These are phyloP conservation scores for Tetragnatha versicolor DNA, from an alignment of 1,140 invertebrate species.

Conservation along the genomic window DNA sequence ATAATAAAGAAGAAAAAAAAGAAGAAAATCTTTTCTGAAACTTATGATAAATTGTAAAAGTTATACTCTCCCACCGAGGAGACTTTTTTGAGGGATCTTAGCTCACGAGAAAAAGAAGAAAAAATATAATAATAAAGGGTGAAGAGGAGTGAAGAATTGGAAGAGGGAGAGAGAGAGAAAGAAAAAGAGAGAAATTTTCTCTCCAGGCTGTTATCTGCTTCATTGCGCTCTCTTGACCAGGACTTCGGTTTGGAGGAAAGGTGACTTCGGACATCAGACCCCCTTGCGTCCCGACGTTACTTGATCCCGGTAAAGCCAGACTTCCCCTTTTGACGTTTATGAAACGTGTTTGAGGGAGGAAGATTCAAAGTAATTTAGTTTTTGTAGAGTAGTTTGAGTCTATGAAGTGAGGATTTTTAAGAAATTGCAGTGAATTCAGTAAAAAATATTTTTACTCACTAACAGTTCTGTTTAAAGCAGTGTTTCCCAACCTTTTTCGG, in stretches of 20 bases:
- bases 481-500: too few relatives aligned
- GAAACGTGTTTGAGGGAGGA: not conserved
- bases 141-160: conserved; percentile 50
- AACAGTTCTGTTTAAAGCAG: too few relatives aligned
- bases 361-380: not conserved
- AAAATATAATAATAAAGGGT: too few relatives aligned
- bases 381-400: not conserved
- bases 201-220: conserved; percentile 48
- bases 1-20: conserved; percentile 13
- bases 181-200: conserved; percentile 46
- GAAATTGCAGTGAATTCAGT: not conserved
- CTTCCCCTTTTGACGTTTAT: conserved; percentile 21
- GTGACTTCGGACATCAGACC: too few relatives aligned
- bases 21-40: conserved; percentile 2
- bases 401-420: not conserved
- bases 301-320: too few relatives aligned
- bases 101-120: too few relatives aligned
- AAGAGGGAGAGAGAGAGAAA: conserved; percentile 49
- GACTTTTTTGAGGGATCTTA: conserved; percentile 33
- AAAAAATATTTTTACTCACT: not conserved
- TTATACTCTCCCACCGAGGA: conserved; percentile 51
- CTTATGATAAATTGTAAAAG: conserved; percentile 56
- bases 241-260: conserved; percentile 14
- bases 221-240: conserved; percentile 46
- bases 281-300: too few relatives aligned